Evolutionary conservation across 2,797 vertebrate genomes (phyloP).

Genomic region (Onychomys arenicola): DNA sequence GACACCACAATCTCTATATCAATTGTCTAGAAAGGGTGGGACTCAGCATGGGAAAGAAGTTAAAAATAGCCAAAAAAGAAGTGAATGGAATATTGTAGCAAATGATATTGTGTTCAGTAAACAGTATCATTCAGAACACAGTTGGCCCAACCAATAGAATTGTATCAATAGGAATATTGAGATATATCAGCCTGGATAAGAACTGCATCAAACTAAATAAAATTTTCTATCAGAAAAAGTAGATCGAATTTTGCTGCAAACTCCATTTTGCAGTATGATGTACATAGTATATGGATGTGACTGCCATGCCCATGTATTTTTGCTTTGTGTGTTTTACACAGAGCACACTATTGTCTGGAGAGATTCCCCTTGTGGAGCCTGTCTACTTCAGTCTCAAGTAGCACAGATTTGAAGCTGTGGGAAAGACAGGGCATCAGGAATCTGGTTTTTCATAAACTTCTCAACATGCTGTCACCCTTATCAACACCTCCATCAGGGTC

Average conservation of each 20-base stretch:
- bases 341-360: background rate
- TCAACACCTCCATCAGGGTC: background rate
- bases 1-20: background rate
- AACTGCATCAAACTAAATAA: background rate
- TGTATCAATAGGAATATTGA: background rate
- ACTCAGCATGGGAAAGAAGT: background rate
- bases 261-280: background rate
- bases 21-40: background rate
- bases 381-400: background rate
- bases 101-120: background rate
- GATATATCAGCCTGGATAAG: background rate
- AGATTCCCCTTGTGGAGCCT: background rate
- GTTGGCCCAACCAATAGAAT: background rate
- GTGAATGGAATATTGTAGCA: background rate
- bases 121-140: background rate
- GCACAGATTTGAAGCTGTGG: background rate
- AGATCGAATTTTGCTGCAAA: background rate
- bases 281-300: background rate
- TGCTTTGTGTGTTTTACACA: background rate
- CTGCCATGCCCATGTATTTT: background rate
- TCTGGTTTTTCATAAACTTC: slow-evolving; percentile 27
- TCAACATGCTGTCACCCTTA: slow-evolving; percentile 23
- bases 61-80: background rate
- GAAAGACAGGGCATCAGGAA: background rate
- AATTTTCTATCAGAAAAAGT: background rate